These are phyloP conservation scores for Malacoraja senta DNA, from an alignment of 2,797 vertebrate genomes.

Conservation along the genomic window DNA sequence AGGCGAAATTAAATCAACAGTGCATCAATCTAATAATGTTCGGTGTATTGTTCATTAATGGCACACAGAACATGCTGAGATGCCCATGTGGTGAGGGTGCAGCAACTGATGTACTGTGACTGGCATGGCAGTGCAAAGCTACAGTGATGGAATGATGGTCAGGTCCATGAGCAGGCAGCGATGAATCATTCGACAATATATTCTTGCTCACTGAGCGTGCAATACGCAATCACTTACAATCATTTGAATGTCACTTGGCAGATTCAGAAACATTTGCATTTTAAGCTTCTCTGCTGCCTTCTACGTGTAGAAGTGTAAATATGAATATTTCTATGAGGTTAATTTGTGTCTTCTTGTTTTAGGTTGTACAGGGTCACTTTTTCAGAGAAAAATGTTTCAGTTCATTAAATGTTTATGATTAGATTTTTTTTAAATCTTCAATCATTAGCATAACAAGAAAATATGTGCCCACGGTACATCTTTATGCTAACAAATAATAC, in stretches of 20 bases:
- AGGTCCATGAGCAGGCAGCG: background rate
- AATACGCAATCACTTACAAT: conserved; percentile 36
- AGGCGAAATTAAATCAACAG: conserved; percentile 43
- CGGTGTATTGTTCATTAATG: conserved; percentile 25
- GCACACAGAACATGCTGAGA: background rate
- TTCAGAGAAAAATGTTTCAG: background rate
- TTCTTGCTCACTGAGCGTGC: conserved; percentile 16
- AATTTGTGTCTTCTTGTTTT: background rate
- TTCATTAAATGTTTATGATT: conserved; percentile 18
- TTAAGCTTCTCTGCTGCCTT: background rate
- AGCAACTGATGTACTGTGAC: conserved; percentile 27
- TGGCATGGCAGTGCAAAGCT: conserved; percentile 27
- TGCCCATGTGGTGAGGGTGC: conserved; percentile 29
- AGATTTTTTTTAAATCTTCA: background rate
- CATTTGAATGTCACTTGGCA: conserved; percentile 36
- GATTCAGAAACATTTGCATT: conserved; percentile 19
- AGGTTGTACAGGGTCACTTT: conserved; percentile 5
- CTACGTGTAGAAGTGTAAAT: background rate
- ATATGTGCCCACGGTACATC: background rate
- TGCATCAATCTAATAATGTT: conserved; percentile 40
- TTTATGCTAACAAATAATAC: background rate
- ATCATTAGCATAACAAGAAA: background rate
- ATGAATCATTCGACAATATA: conserved; percentile 26
- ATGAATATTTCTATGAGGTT: conserved; percentile 22
- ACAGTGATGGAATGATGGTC: conserved; percentile 33